A percentile compares a stretch with the other conserved stretches of the same genome.
Evolutionary conservation across 2,113 vertebrate genomes (phyloP).

Genomic region (Pholis gunnellus): DNA sequence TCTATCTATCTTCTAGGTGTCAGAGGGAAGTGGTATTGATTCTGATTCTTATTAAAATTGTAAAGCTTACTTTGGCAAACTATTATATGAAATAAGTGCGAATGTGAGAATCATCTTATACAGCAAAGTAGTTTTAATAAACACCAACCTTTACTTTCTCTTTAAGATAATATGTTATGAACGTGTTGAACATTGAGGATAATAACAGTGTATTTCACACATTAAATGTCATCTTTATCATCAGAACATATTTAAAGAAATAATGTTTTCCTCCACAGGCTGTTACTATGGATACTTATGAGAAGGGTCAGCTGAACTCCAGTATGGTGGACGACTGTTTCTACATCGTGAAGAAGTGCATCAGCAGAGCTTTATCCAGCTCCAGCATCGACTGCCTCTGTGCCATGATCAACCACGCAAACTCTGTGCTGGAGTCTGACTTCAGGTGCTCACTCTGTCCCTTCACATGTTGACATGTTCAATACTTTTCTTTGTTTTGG

Average conservation of each 20-base stretch:
- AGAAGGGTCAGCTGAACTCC: conserved; percentile 96
- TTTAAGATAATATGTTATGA: not conserved
- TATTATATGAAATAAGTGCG: not conserved
- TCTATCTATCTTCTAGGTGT: not conserved
- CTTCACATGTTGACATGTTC: not conserved
- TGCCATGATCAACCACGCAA: conserved; percentile 98
- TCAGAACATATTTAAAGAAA: not conserved
- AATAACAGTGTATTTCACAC: not conserved
- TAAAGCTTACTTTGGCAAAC: not conserved
- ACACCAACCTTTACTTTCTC: not conserved
- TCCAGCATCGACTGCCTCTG: conserved; percentile 98
- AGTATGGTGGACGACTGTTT: conserved; percentile 99
- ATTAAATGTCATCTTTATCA: not conserved
- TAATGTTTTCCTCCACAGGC: conserved; percentile 82
- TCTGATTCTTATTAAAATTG: not conserved
- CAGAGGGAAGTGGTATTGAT: not conserved
- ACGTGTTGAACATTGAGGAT: not conserved
- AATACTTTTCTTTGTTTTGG: not conserved
- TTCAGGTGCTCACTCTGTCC: conserved; percentile 87
- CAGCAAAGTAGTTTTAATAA: not conserved
- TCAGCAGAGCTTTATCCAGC: conserved; percentile 95
- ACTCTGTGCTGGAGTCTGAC: conserved; percentile 93
- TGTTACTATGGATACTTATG: conserved; percentile 93
- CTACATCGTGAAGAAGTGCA: conserved; percentile 99
- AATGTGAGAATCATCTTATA: not conserved